Conservation (phyloP, 2,797 vertebrate species). For the Eulemur albifrons region DNA sequence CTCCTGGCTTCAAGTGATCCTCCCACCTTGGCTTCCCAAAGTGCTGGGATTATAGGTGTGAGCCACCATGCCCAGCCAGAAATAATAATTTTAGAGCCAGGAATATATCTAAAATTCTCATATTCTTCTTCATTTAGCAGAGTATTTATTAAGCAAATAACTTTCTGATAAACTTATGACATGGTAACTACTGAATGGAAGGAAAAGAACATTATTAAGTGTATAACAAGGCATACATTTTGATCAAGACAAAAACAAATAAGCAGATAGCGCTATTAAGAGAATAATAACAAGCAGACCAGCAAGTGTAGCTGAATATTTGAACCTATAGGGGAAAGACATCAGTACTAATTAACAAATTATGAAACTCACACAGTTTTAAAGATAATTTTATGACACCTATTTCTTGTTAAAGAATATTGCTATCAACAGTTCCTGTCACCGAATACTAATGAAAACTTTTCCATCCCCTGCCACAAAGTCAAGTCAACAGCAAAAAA, state of each 20-base stretch:
- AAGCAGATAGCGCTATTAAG: constrained; percentile 40
- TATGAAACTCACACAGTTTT: constrained; percentile 79
- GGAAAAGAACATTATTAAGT: not conserved
- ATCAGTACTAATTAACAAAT: constrained; percentile 82
- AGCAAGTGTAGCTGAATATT: constrained; percentile 49
- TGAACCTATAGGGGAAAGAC: constrained; percentile 69
- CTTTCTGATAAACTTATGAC: not conserved
- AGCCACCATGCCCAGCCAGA: not conserved
- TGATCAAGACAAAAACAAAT: constrained; percentile 59
- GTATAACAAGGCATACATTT: not conserved
- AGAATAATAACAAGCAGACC: constrained; percentile 41
- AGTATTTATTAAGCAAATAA: not conserved
- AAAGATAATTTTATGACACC: constrained; percentile 82
- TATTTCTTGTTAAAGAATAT: constrained; percentile 79
- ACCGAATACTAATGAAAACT: constrained; percentile 83
- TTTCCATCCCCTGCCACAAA: constrained; percentile 60
- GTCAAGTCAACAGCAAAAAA: constrained; percentile 72
- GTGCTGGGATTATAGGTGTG: not conserved
- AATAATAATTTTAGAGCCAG: constrained; percentile 9
- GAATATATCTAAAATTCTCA: not conserved
- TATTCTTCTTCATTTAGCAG: not conserved
- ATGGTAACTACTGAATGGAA: not conserved
- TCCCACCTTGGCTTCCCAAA: not conserved
- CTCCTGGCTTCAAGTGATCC: not conserved
- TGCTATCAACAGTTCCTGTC: constrained; percentile 81